Base-by-base conservation (phyloP, 2,113 vertebrate species). In the Semicossyphus pulcher region DNA sequence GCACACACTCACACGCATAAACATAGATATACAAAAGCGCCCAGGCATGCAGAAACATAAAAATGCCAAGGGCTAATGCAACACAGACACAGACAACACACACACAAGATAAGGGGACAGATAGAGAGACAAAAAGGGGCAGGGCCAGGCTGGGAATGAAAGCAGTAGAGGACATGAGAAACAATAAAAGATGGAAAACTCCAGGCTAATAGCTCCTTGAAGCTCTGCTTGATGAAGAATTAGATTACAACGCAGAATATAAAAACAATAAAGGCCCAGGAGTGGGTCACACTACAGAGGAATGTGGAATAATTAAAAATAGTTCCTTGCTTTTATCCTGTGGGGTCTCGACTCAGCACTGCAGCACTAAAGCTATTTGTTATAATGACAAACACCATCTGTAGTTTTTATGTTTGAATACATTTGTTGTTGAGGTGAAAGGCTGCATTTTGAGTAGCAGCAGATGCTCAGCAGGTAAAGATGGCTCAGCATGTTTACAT, bases 51-150 rank as follows among this genome's bases (percentile, higher is more conserved):
- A 63, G 21, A 72, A 62, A 71, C 63, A 68, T 70, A 48, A 77
- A 83, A 78, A 61, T 44, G 39, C 74, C 66, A 73, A 31, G 31
- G 78, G 59, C n/a, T 53, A 71, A 84, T 45, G 20, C 57, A 49
- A 44, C 37, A 29, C 53, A 66, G 52, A 37, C 18, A 42, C 42
- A 70, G 23, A 34, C 8, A 65, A 37, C 18, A 52, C 60, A 39
- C 4, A 61, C 3, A 26, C 5, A 14, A 81, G 71, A 62, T 66
- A 2, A 16, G 39, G 48, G 32, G 29, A 66, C 12, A 21, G 44
- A 81, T 57, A 28, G 31, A 1, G 18, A 34, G 57, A 34, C 21
- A 25, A 12, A 48, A 21, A 31, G 8, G 32, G 47, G 60, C 7
- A 9, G 2, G 49, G 42, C 21, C 49, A 41, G 31, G 36, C 28